Percentiles rank a stretch among this genome's conserved stretches.
Evolutionary conservation across 2,113 vertebrate species (phyloP).

Genomic region (Todiramphus saurophagus): DNA sequence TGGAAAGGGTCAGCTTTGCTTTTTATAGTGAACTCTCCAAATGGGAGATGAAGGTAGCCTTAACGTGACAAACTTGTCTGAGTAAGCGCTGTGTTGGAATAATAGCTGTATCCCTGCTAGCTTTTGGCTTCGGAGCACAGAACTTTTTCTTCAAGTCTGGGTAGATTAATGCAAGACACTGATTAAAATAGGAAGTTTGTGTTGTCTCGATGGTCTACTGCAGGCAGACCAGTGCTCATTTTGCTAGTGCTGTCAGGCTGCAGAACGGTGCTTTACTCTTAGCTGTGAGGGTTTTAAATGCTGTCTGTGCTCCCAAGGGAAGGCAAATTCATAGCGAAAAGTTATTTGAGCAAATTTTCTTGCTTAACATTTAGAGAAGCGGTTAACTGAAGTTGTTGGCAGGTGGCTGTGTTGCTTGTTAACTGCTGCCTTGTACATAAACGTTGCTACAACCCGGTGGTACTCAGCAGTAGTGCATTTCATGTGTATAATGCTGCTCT

Average conservation of each 20-base stretch:
- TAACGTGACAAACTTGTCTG: background rate
- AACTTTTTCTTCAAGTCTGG: background rate
- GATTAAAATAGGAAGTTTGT: background rate
- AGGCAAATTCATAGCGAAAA: background rate
- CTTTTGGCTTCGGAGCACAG: background rate
- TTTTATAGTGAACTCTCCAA: background rate
- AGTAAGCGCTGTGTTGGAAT: background rate
- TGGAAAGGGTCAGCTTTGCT: background rate
- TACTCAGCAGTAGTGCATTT: rapidly evolving
- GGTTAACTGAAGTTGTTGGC: rapidly evolving
- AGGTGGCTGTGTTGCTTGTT: background rate
- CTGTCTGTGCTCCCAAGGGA: background rate
- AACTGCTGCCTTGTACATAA: background rate
- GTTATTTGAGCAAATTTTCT: background rate
- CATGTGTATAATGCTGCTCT: background rate
- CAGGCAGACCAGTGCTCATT: background rate
- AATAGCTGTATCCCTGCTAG: background rate
- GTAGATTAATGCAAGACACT: too few species aligned
- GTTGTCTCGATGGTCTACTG: background rate
- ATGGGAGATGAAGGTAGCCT: background rate
- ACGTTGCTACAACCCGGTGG: background rate
- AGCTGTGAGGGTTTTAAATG: background rate
- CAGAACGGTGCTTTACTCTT: background rate
- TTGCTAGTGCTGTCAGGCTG: background rate
- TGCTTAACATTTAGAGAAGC: rapidly evolving